Evolutionary conservation across 2,113 vertebrate species (phyloP), one percentile per base, ranked within the genome.

Genomic region (Chlorodrepanis virens): DNA sequence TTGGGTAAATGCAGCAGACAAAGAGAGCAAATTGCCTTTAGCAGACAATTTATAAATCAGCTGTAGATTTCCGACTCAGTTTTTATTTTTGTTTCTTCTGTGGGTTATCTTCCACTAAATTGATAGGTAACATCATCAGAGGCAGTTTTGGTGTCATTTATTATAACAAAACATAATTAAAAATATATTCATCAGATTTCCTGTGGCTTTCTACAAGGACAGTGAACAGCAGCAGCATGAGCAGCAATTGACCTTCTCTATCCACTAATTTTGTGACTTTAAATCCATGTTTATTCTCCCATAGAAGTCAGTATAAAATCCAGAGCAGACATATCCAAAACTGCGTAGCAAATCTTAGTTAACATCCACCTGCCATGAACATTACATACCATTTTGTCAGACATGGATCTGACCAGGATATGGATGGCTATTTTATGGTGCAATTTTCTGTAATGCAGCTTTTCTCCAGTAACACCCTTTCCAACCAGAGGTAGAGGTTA

Each of bases 11-110:
- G 60, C 84, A 47, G 94, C 91, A 96, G 91, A 96, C 89, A 97
- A 97, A 97, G 93, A 94, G 87, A 94, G 89, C 84, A 93, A 96
- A 94, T 95, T 95, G 96, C 96, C 86, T 90, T 85, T 74, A 96
- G 96, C 86, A 56, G 95, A 93, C 78, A 35, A 90, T 94, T 92
- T 94, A 94, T 95, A 95, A 97, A 97, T 93, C 97, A 96, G 95
- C 90, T 63, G 75, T 69, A 91, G 92, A 93, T 96, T 95, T 90
- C 85, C 72, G 79, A 28, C 45, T 78, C 39, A n/a, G 83, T 90
- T 94, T 95, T 94, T 93, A 64, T 87, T 94, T 95, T 87, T 84
- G 86, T 92, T 84, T 97, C 85, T 84, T 97, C 85, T 5, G 40
- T 75, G 52, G 29, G 56, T 95, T 95, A 78, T 89, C 79, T 90